A percentile compares a stretch with the other conserved stretches of the same genome.
These are phyloP conservation scores for Ormia ochracea DNA, from an alignment of 2,888 invertebrate genomes.

Conservation along the genomic window DNA sequence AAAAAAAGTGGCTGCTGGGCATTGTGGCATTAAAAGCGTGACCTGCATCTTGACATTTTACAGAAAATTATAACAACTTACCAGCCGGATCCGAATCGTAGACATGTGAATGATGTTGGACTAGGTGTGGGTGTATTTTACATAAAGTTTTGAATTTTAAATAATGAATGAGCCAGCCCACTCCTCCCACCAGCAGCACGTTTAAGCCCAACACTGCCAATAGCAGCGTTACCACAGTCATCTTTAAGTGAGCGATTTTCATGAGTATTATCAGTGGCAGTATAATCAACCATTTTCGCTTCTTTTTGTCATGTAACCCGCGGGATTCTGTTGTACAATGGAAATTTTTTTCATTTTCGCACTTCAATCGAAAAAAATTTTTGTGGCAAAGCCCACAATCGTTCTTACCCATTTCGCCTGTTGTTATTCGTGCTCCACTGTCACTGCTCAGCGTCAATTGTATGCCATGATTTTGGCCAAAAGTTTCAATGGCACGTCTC, in stretches of 20 bases:
- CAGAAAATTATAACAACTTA: constrained; percentile 56
- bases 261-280: constrained; percentile 74
- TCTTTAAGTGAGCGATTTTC: constrained; percentile 75
- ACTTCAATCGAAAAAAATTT: too few species aligned
- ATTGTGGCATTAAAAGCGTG: too few species aligned
- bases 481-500: constrained; percentile 71
- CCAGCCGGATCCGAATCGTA: constrained; percentile 74
- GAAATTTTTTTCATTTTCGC: neutral
- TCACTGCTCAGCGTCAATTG: constrained; percentile 71
- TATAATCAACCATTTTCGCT: constrained; percentile 72
- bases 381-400: neutral
- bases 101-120: constrained; percentile 74
- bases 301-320: constrained; percentile 68
- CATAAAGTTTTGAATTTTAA: constrained; percentile 75
- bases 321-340: constrained; percentile 67
- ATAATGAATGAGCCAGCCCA: constrained; percentile 74
- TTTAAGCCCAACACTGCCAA: constrained; percentile 72
- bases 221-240: constrained; percentile 72
- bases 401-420: constrained; percentile 68
- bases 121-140: constrained; percentile 74
- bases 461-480: constrained; percentile 73
- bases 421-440: constrained; percentile 68
- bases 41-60: neutral
- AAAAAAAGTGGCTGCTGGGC: too few species aligned
- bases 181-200: constrained; percentile 72